Evolutionary conservation across 2,797 vertebrate species (phyloP).

Genomic region (Falco naumanni): DNA sequence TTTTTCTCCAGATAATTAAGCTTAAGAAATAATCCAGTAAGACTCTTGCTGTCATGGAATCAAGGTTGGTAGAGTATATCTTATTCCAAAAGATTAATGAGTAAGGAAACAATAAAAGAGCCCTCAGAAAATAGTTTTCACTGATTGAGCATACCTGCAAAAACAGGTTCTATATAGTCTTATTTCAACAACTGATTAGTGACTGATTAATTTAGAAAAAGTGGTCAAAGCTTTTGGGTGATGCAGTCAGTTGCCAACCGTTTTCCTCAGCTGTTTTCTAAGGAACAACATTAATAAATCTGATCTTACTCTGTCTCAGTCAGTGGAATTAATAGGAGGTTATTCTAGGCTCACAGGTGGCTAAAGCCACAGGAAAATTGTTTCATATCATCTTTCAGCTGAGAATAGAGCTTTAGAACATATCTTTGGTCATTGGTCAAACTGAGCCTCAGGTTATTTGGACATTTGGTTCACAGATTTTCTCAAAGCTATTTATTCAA

Average conservation of each 20-base stretch:
- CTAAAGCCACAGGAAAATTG: constrained; percentile 23
- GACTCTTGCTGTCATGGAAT: neutral
- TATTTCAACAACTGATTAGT: neutral
- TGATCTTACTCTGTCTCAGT: neutral
- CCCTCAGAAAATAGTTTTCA: neutral
- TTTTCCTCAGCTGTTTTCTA: constrained; percentile 11
- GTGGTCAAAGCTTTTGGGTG: neutral
- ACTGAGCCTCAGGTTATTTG: constrained; percentile 54
- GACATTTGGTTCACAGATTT: constrained; percentile 67
- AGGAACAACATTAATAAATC: neutral
- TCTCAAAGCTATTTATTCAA: constrained; percentile 17
- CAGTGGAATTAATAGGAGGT: neutral
- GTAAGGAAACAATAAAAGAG: neutral
- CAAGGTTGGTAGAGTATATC: neutral
- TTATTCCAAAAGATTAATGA: neutral
- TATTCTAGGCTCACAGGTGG: constrained; percentile 21
- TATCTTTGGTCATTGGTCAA: constrained; percentile 48
- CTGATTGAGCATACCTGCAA: neutral
- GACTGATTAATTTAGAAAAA: neutral
- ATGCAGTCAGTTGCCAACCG: neutral
- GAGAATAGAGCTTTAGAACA: constrained; percentile 15
- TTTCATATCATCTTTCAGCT: neutral
- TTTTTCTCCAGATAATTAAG: neutral
- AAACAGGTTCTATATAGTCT: neutral
- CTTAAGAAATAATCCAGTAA: neutral